Conservation (phyloP, 2,888 invertebrate genomes). For the Melanostoma scalare region DNA sequence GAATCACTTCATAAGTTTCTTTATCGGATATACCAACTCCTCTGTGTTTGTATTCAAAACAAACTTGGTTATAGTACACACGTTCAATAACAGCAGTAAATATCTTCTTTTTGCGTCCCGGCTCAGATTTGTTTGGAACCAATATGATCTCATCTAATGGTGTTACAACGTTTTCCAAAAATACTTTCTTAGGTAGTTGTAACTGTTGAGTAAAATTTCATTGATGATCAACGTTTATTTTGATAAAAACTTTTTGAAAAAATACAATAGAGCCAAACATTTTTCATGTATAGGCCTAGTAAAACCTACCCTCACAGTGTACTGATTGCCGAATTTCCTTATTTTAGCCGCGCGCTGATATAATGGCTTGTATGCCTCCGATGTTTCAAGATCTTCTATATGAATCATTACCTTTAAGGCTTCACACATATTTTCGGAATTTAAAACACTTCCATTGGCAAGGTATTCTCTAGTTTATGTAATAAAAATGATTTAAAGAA, state of each 20-base stretch:
- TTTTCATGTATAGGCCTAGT: neutral
- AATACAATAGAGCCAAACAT: neutral
- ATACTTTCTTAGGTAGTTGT: slow-evolving; percentile 15
- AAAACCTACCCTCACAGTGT: slow-evolving; percentile 64
- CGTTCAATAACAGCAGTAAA: slow-evolving; percentile 74
- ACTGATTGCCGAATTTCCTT: slow-evolving; percentile 48
- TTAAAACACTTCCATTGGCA: slow-evolving; percentile 49
- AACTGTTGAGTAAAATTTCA: slow-evolving; percentile 11
- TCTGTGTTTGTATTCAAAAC: slow-evolving; percentile 61
- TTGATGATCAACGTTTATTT: too few relatives aligned
- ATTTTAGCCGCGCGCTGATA: slow-evolving; percentile 72
- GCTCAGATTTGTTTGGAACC: slow-evolving; percentile 38
- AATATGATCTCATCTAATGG: slow-evolving; percentile 76
- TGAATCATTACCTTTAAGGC: slow-evolving; percentile 76
- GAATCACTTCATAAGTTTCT: slow-evolving; percentile 72
- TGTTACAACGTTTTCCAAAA: slow-evolving; percentile 67
- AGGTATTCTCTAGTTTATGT: slow-evolving; percentile 70
- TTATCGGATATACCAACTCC: slow-evolving; percentile 1
- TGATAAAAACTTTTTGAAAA: neutral
- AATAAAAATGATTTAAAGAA: slow-evolving; percentile 11
- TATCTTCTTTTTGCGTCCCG: neutral
- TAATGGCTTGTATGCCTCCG: slow-evolving; percentile 74
- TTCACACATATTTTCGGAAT: slow-evolving; percentile 73
- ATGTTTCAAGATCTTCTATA: slow-evolving; percentile 78
- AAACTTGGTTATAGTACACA: slow-evolving; percentile 73